Conservation (phyloP, 2,797 vertebrate genomes). For the Tangara arthus region DNA sequence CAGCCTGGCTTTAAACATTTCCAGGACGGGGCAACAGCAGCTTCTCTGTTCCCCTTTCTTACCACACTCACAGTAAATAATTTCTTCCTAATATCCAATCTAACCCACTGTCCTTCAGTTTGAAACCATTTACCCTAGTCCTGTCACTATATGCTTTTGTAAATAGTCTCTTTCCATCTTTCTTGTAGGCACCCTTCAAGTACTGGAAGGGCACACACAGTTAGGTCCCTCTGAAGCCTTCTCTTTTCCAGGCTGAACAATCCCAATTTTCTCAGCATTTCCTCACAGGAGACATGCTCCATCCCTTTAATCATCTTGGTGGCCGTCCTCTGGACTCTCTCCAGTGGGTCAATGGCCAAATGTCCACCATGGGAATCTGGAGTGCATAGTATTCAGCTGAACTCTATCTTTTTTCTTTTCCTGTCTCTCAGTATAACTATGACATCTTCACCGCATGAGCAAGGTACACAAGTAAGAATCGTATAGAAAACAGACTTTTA, state of each 20-base stretch:
- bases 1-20: neutral
- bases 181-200: neutral
- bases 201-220: neutral
- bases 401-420: neutral
- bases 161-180: neutral
- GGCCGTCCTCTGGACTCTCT: neutral
- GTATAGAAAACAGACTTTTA: neutral
- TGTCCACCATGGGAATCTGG: neutral
- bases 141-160: neutral
- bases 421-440: neutral
- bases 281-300: neutral
- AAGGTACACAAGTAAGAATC: neutral
- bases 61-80: neutral
- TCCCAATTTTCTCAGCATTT: neutral
- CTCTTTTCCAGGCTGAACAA: neutral
- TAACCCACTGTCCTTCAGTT: neutral
- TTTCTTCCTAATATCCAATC: neutral
- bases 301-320: neutral
- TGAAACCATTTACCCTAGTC: neutral
- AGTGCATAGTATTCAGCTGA: neutral
- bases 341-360: neutral
- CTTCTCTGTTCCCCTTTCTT: neutral
- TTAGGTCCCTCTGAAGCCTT: neutral
- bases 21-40: neutral
- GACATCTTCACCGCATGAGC: neutral